Evolutionary conservation across 2,797 vertebrate genomes (phyloP), one percentile per base, ranked within the genome.

Genomic region (Chaetodon trifasciatus): DNA sequence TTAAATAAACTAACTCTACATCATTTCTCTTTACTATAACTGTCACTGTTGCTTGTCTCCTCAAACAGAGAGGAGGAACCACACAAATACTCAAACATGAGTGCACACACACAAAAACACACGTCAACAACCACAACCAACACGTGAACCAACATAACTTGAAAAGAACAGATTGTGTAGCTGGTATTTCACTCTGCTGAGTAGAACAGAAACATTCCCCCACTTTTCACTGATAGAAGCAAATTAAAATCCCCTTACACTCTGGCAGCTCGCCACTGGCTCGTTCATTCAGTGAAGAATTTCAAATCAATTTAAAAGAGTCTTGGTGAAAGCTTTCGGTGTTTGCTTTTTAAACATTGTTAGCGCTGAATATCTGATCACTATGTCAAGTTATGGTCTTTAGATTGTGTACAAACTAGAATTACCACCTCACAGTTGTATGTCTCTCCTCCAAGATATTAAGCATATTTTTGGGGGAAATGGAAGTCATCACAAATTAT

Each of bases 281-380:
- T 67, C 32, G 56, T 78, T 84, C 39, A 83, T 86, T 76, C 69
- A 88, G 79, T 69, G 79, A 60, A 87, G 70, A 82, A 64, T 79
- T 83, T 83, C 46, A 81, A 89, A 83, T 79, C 35, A 75, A 61
- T 73, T 83, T 76, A 80, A 76, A 78, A 82, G 76, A 56, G 74
- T 84, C 65, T 72, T 47, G 50, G 21, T 77, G 72, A 76, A 79
- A 69, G 79, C 76, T 47, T 57, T 53, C 55, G 40, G 46, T 53
- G 73, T 72, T 76, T 83, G 65, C 79, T 84, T 83, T 70, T 81
- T 47, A 49, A 49, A 68, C 47, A 42, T 56, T 75, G 49, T 44
- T 77, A 58, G 23, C 66, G 77, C 15, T n/a, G n/a, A 73, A 49
- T 74, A 74, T 79, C 23, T 47, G 32, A 82, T 82, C 55, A 72